A percentile compares a stretch with the other conserved stretches of the same genome.
phyloP scores from a whole-genome alignment of 2,797 vertebrate species.

The Nasua narica region DNA sequence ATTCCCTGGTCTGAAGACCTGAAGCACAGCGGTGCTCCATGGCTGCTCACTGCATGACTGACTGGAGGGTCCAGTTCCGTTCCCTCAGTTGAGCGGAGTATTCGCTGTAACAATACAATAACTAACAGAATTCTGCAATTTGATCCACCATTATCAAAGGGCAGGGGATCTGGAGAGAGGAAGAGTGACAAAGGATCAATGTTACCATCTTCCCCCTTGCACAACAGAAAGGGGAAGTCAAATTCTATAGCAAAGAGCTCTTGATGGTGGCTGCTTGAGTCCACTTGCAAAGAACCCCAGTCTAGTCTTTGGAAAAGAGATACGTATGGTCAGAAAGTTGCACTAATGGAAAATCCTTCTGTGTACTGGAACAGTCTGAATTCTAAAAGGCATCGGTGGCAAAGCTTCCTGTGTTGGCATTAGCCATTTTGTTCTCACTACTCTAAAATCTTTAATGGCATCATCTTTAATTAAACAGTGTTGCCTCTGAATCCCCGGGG shows the following conservation, averaged over 20 bases:
- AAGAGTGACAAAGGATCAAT: neutral
- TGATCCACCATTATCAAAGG: neutral
- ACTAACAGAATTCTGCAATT: neutral
- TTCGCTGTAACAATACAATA: neutral
- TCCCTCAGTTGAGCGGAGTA: neutral
- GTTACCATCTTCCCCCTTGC: neutral
- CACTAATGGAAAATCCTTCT: neutral
- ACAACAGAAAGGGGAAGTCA: constrained; percentile 9
- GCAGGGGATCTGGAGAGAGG: neutral
- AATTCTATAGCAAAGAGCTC: neutral
- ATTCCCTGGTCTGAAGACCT: neutral
- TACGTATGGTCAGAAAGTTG: neutral
- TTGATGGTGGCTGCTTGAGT: neutral
- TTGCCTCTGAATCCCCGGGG: neutral
- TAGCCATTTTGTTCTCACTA: neutral
- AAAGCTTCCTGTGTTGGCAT: neutral
- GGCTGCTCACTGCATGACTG: neutral
- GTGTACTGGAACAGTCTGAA: neutral
- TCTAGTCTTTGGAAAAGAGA: neutral
- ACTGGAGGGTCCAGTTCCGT: neutral
- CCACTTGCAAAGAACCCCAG: constrained; percentile 5
- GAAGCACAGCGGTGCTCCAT: neutral
- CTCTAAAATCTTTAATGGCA: constrained; percentile 49
- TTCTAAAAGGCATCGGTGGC: neutral
- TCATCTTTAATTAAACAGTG: constrained; percentile 54